Percentiles rank a stretch among this genome's conserved stretches.
Evolutionary conservation across 1,140 invertebrate species (phyloP).

Genomic region (Drosophila santomea): DNA sequence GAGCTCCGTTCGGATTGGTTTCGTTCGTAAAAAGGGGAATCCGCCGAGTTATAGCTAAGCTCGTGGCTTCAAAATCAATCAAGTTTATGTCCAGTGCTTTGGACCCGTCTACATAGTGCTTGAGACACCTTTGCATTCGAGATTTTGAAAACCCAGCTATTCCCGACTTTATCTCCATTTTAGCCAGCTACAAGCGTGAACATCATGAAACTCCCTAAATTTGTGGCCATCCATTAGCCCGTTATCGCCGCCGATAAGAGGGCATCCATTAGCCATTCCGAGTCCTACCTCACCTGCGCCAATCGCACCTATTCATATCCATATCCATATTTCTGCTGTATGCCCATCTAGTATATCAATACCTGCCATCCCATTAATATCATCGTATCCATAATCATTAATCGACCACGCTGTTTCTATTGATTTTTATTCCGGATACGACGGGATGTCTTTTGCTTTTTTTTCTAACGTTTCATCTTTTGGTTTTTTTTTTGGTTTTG

Average conservation of each 20-base stretch:
- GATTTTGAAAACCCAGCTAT: no score
- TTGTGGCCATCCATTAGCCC: constrained; percentile 18
- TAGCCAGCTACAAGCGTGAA: not conserved
- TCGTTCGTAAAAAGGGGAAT: not conserved
- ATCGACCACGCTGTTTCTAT: constrained; percentile 44
- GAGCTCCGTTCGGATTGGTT: constrained; percentile 13
- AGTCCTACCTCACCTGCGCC: not conserved
- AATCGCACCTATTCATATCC: constrained; percentile 24
- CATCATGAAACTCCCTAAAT: not conserved
- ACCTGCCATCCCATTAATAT: constrained; percentile 31
- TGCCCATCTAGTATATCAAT: constrained; percentile 14
- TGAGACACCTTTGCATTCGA: no score
- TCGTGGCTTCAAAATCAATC: not conserved
- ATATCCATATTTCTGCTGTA: constrained; percentile 23
- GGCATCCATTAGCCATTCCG: constrained; percentile 7
- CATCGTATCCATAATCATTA: constrained; percentile 43
- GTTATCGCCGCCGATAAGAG: constrained; percentile 8
- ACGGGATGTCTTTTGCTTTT: not conserved
- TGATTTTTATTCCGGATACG: constrained; percentile 18
- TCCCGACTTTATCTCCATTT: not conserved
- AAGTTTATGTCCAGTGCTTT: not conserved
- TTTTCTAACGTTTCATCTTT: not conserved
- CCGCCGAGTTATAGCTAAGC: no score
- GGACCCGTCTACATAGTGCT: no score
- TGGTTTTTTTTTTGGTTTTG: constrained; percentile 4